Evolutionary conservation across 2,888 invertebrate genomes (phyloP).

Genomic region (Pantelozetes paolii): DNA sequence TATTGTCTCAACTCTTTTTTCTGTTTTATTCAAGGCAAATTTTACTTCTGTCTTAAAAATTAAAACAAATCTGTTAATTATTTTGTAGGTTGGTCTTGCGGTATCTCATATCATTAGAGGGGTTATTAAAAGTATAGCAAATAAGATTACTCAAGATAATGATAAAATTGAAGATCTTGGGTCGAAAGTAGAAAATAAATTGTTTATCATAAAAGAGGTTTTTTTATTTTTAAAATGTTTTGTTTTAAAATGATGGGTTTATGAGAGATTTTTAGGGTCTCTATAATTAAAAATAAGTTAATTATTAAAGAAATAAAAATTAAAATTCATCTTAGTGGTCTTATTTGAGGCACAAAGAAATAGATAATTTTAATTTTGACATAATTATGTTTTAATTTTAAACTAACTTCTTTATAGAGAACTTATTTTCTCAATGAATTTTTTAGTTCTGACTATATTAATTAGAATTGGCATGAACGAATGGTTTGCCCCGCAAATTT

Average conservation of each 20-base stretch:
- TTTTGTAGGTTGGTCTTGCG: background rate
- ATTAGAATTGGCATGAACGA: slow-evolving; percentile 69
- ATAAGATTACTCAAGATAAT: slow-evolving; percentile 61
- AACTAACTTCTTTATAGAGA: slow-evolving; percentile 68
- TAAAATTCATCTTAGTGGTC: slow-evolving; percentile 61
- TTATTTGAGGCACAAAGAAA: slow-evolving; percentile 61
- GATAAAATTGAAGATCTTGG: slow-evolving; percentile 59
- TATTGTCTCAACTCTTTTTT: slow-evolving; percentile 57
- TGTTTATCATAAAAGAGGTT: slow-evolving; percentile 54
- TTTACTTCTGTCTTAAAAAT: slow-evolving; percentile 53
- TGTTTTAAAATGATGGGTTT: background rate
- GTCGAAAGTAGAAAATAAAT: slow-evolving; percentile 66
- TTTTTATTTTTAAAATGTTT: slow-evolving; percentile 50
- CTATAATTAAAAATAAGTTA: background rate
- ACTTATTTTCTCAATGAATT: slow-evolving; percentile 66
- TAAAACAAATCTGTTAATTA: background rate
- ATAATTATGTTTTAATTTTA: slow-evolving; percentile 61
- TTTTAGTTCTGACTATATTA: slow-evolving; percentile 54
- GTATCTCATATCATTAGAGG: too few species aligned
- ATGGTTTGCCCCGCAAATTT: slow-evolving; percentile 75
- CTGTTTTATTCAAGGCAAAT: slow-evolving; percentile 57
- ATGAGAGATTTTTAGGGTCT: too few species aligned
- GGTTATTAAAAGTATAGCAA: slow-evolving; percentile 56
- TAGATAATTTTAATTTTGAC: slow-evolving; percentile 64
- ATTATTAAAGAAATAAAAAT: slow-evolving; percentile 51